Evolutionary conservation across 2,113 vertebrate species (phyloP).

Genomic region (Choloepus hoffmanni): DNA sequence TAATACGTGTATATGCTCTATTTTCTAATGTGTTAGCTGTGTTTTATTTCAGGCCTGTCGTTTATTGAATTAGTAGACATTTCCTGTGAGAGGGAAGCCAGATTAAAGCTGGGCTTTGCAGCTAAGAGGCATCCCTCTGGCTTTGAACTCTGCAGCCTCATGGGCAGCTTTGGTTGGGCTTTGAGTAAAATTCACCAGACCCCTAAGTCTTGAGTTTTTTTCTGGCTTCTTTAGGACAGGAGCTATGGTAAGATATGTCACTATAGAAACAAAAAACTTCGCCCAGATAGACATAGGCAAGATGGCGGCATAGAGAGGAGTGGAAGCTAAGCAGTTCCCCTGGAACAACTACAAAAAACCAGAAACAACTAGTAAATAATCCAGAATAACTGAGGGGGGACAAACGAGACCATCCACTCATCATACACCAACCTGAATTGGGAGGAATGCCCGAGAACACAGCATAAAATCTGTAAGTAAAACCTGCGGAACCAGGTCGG

Average conservation of each 20-base stretch:
- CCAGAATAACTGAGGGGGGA: too few species aligned
- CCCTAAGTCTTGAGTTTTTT: slow-evolving; percentile 31
- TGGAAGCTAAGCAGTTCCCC: too few species aligned
- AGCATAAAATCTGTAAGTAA: too few species aligned
- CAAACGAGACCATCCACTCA: too few species aligned
- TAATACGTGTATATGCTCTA: not conserved
- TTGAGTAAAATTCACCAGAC: slow-evolving; percentile 45
- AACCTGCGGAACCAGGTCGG: too few species aligned
- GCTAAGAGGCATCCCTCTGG: not conserved
- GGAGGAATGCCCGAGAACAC: too few species aligned
- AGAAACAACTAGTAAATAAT: too few species aligned
- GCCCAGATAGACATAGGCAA: too few species aligned
- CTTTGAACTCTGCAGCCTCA: not conserved
- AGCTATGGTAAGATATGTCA: slow-evolving; percentile 21
- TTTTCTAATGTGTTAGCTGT: slow-evolving; percentile 25
- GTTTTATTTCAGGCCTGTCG: slow-evolving; percentile 5
- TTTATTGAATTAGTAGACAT: slow-evolving; percentile 56
- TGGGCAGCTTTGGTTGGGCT: not conserved
- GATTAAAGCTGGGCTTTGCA: not conserved
- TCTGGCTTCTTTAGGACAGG: not conserved
- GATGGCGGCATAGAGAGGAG: too few species aligned
- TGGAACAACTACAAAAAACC: too few species aligned
- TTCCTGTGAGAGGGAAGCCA: not conserved
- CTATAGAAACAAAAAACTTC: slow-evolving; percentile 59
- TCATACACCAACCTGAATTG: too few species aligned